Evolutionary conservation across 2,113 vertebrate species (phyloP).

Genomic region (Coracopsis vasa): DNA sequence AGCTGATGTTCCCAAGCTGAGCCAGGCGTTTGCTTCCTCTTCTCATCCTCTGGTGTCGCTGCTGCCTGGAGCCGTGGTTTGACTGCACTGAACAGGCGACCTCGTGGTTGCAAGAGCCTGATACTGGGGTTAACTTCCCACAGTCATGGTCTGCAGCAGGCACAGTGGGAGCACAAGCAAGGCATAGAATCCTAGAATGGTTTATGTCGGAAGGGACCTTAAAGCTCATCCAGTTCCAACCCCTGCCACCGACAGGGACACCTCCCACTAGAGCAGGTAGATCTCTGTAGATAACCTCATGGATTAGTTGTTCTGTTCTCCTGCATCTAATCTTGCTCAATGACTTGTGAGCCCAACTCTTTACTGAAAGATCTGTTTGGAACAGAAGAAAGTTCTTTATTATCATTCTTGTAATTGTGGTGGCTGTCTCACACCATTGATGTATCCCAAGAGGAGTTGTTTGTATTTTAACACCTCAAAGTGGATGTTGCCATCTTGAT

Average conservation of each 20-base stretch:
- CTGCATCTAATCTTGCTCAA: neutral
- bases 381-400: neutral
- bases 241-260: neutral
- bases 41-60: neutral
- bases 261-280: neutral
- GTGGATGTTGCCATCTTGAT: neutral
- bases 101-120: neutral
- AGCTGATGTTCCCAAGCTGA: neutral
- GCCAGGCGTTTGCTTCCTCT: neutral
- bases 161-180: neutral
- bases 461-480: neutral
- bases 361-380: neutral
- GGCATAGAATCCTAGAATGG: neutral
- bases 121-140: neutral
- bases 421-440: neutral
- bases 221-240: neutral
- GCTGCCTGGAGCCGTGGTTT: neutral
- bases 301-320: neutral
- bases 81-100: fast-evolving
- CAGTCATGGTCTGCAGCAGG: fast-evolving
- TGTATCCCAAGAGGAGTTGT: neutral
- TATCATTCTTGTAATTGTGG: neutral
- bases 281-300: neutral
- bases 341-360: fast-evolving
- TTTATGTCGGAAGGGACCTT: neutral